Base-by-base conservation (phyloP, 1,140 invertebrate genomes). In the Eubasilissa regina region DNA sequence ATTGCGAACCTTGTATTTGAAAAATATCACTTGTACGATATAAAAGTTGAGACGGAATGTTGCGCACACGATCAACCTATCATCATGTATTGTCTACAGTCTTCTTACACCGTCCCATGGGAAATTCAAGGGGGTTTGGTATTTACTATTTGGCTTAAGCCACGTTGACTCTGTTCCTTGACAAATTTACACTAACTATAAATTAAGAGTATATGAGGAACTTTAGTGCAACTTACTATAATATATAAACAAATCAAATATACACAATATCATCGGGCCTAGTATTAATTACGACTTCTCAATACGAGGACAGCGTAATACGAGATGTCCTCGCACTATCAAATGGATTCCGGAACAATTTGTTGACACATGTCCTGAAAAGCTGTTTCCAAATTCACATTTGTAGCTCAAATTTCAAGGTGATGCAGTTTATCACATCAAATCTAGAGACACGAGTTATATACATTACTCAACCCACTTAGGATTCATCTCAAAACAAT, bases 221-320 rank as follows among this genome's bases (percentile, higher is more conserved):
- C 81, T 82, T 82, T 79, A 79, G 81, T 81, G 80, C 81, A 82
- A 75, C 81, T 82, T 82, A 82, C 58, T 64, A 76, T 77, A 78
- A 78, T 72, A 72, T 78, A 72, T 60, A 68, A 70, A 68, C 47
- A 78, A 68, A 73, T 73, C 10, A 53, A 73, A 73, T 73, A 43
- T 73, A 73, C 68, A 73, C 51, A 73, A 73, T 53, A 35, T 53
- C 51, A 55, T 35, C 51, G 35, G 51, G 21, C 12, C 48, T 73
- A 13, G 48, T n/a, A 73, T 51, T 35, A 35, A 35, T 35, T 53
- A 17, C 15, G 19, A 35, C 60, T 64, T 35, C 60, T 35, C 7
- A 64, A 25, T 25, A 64, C 60, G 25, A 64, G 21, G 53, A 17
- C 53, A 19, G 53, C 13, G 53, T 35, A 56, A 58, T 21, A 7